Evolutionary conservation across 2,888 invertebrate genomes (phyloP).

Genomic region (Neoascia interrupta): DNA sequence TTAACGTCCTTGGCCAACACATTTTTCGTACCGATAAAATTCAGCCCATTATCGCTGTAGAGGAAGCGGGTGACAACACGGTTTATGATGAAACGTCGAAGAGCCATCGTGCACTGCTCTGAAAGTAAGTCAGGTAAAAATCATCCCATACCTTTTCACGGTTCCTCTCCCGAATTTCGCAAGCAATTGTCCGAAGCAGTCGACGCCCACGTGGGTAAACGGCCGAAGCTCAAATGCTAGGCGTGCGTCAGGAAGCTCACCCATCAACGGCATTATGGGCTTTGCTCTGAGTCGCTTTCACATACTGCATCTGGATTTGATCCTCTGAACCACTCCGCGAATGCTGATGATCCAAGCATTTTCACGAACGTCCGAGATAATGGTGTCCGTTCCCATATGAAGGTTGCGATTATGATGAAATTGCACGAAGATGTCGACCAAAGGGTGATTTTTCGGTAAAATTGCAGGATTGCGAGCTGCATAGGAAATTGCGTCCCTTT

Average conservation of each 20-base stretch:
- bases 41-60: slow-evolving; percentile 10
- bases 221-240: slow-evolving; percentile 2
- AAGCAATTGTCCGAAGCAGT: neutral
- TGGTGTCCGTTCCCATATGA: neutral
- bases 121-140: neutral
- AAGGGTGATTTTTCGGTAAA: neutral
- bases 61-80: neutral
- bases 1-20: too few species aligned
- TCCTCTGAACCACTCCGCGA: neutral
- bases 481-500: neutral
- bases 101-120: neutral
- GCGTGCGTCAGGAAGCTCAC: slow-evolving; percentile 2
- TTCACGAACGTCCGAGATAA: neutral
- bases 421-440: neutral
- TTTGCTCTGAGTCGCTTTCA: neutral
- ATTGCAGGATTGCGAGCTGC: slow-evolving; percentile 1
- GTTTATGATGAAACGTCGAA: neutral
- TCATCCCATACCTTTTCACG: neutral
- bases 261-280: slow-evolving; percentile 5
- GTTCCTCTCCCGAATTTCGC: neutral
- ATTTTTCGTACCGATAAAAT: too few species aligned
- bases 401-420: neutral
- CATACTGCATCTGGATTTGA: neutral
- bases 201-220: neutral
- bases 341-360: slow-evolving; percentile 4